Base-by-base conservation (phyloP, 2,888 invertebrate genomes). In the Meiosimyza platycephala region DNA sequence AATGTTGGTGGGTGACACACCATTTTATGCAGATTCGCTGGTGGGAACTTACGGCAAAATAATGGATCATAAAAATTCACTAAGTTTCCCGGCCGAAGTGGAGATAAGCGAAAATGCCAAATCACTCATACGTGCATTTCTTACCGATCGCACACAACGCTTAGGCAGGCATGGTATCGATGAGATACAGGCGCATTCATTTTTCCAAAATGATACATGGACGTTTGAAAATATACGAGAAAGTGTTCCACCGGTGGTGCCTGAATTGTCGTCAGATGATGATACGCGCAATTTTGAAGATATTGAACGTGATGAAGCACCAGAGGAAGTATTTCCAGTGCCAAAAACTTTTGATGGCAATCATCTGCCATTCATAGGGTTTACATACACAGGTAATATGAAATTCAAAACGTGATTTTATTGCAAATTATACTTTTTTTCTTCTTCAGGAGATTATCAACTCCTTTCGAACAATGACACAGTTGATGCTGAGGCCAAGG, bases 271-370 rank as follows among this genome's bases (percentile, higher is more conserved):
- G 18, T 94, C 98, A 77, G 99, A 99, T 85, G 98, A 98, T 85
- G 99, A 99, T 87, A 98, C 99, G 0, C 94, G 97, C 80, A 97
- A 99, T 88, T 99, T 99, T 88, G 99, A 99, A 87, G 98, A 98
- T 81, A 94, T 98, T 76, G 98, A 98, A 83, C 95, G 96, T 83
- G 96, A 97, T 77, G 97, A 97, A 85, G 92, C 93, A 28, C 91
- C 95, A 1, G 96, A 97, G 85, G 98, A 99, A 87, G 93, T 94
- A 80, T 99, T 99, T 88, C 96, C 98, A 47, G 92, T 95, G 80
- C 98, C 99, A 71, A 99, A 97, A 89, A 96, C 97, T 57, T 99
- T 99, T 88, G 96, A 96, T 74, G 99, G 98, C 74, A 98, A 99
- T 88, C 98, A 99, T 88, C 90, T 99, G 81, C 98, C 99, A 4